Conservation (phyloP, 2,888 invertebrate genomes). For the Sicus ferrugineus region DNA sequence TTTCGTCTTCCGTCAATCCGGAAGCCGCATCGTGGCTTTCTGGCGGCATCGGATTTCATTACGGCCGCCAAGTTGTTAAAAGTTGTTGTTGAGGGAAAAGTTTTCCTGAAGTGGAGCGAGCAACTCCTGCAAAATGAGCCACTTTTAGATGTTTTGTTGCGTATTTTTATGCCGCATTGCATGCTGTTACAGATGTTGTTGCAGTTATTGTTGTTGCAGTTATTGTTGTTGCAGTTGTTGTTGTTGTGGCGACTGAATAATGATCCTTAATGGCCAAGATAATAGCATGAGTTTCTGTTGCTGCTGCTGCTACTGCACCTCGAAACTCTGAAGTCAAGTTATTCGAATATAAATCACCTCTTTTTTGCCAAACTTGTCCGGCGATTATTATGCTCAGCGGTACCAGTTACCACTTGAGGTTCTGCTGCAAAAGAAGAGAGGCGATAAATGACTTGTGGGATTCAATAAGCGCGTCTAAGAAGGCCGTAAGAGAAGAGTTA, state of each 20-base stretch:
- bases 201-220: not conserved
- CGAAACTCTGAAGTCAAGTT: not conserved
- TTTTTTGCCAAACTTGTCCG: not conserved
- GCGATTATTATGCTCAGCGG: not conserved
- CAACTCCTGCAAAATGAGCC: not conserved
- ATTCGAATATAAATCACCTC: constrained; percentile 24
- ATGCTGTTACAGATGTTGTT: not conserved
- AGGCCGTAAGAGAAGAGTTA: not conserved
- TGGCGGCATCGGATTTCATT: not conserved
- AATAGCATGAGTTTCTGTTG: constrained; percentile 18
- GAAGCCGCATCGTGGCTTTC: not conserved
- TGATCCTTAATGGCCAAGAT: constrained; percentile 31
- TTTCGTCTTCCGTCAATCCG: not conserved
- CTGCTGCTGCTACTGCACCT: constrained; percentile 6
- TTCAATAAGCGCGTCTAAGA: too few species aligned
- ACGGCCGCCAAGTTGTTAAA: not conserved
- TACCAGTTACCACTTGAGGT: constrained; percentile 5
- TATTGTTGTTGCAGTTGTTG: not conserved
- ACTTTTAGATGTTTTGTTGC: not conserved
- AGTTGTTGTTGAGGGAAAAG: not conserved
- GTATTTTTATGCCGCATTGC: not conserved
- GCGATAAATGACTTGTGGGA: too few species aligned
- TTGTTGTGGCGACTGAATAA: constrained; percentile 14
- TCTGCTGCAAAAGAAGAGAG: constrained; percentile 23
- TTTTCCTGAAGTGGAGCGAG: not conserved